Conservation (phyloP, 1,140 invertebrate genomes). For the Eumeta japonica region DNA sequence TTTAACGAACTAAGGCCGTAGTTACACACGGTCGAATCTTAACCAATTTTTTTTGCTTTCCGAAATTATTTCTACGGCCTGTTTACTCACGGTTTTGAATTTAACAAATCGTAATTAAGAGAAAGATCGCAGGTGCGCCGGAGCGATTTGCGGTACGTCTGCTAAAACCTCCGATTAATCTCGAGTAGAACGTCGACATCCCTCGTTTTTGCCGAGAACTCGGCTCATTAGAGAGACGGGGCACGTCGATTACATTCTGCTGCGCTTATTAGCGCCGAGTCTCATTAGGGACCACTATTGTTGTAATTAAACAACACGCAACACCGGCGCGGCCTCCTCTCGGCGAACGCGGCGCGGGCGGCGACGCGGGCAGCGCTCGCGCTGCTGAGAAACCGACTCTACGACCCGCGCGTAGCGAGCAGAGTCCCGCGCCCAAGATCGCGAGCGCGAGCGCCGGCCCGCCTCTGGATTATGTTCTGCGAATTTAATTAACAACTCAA, state of each 20-base stretch:
- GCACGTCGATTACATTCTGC: conserved; percentile 56
- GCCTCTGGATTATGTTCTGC: conserved; percentile 28
- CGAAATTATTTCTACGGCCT: too few species aligned
- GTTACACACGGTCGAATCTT: too few species aligned
- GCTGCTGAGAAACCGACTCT: conserved; percentile 27
- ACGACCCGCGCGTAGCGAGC: too few species aligned
- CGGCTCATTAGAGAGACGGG: conserved; percentile 52
- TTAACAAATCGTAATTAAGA: too few species aligned
- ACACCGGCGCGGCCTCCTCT: conserved; percentile 29
- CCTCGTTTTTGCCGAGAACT: conserved; percentile 52
- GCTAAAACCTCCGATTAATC: conserved; percentile 51
- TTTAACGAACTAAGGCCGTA: background rate
- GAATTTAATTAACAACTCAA: conserved; percentile 55
- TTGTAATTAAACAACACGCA: conserved; percentile 55
- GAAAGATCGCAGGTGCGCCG: conserved; percentile 29
- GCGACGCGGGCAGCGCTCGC: conserved; percentile 12
- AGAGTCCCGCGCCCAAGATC: too few species aligned
- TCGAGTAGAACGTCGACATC: conserved; percentile 48
- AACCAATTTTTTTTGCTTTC: too few species aligned
- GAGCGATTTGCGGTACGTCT: conserved; percentile 28
- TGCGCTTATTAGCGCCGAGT: conserved; percentile 55
- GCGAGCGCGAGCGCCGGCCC: too few species aligned
- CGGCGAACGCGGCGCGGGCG: too few species aligned
- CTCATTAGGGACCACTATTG: conserved; percentile 55
- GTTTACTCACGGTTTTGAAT: too few species aligned